Evolutionary conservation across 2,888 invertebrate genomes (phyloP), one percentile per base, ranked within the genome.

Genomic region (Rutpela maculata): DNA sequence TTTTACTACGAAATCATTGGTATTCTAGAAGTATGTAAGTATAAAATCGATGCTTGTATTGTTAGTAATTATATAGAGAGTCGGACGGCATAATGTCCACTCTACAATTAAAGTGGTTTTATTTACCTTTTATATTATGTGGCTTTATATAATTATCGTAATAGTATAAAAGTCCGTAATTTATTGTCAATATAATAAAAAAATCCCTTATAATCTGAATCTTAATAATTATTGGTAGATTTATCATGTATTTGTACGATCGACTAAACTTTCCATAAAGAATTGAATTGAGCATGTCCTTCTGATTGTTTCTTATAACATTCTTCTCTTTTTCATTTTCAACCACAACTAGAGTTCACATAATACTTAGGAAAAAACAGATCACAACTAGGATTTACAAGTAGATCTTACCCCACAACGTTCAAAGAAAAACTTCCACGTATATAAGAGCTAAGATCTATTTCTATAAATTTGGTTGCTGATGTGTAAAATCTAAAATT

Each of bases 41-140:
- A 71, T 62, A 71, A 73, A 79, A 80, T 80, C 80, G 77, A 80
- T 78, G 73, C 67, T 69, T 26, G 59, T 73, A 71, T 77, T 66
- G 60, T 60, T 60, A 56, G 78, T 77, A 77, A 78, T 80, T 75
- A 77, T 74, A 75, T 50, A 74, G 77, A 74, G 59, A 62, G 74
- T 43, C 18, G 62, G 57, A 65, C 56, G 74, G 59, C 65, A 75
- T 77, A 77, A 75, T 77, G 63, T 63, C 60, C 77, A 60, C 70
- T 76, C 60, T 55, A 38, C 74, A 72, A 77, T 74, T 78, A 77
- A 74, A 76, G 62, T 31, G 70, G 56, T 75, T 80, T 72, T 76
- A 80, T 80, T 80, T 81, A 78, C 75, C 72, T 73, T 78, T 69
- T 56, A 63, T 79, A 76, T 78, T 77, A 76, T 74, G 68, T 62